Base-by-base conservation (phyloP, 1,140 invertebrate genomes). In the Lepidurus couesii region DNA sequence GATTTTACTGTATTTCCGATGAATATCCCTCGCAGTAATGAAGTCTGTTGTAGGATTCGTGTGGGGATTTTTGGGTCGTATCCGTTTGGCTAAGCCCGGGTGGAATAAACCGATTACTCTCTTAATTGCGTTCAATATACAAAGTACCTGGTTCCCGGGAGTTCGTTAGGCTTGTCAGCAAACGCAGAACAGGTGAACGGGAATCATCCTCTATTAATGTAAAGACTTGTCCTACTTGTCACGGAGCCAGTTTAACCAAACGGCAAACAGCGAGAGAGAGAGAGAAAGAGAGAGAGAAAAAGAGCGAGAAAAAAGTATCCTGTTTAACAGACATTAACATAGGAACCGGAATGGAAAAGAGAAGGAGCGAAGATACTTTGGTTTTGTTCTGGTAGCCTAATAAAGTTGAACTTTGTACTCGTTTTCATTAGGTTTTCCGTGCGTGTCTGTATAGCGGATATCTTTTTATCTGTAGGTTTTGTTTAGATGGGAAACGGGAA, bases 221-320 rank as follows among this genome's bases (percentile, higher is more conserved):
- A 65, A 21, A 7, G 13, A 2, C 9, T 65, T 65, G 53, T 65
- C 53, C 53, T 65, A 65, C 53, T 65, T 65, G 53, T 65, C 53
- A 65, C n/a, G 13, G 16, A 1, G 53, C 53, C 53, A 65, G n/a
- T 65, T 65, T 65, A 13, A 5, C 16, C 53, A 65, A 65, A 76
- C 42, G 75, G 42, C 24, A 24, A 34, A 10, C 21, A 11, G 4
- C 0, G 24, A 13, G 44, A 13, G 75, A 42, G n/a, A 76, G 44
- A 16, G 75, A 76, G 26, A 43, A 8, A 74, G 6, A 76, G 26
- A 43, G 10, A 74, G 6, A 21, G 1, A 24, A 7, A 7, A 5
- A 73, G 53, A 73, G 53, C n/a, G n/a, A 73, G 26, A 75, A 75
- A 75, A 75, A 75, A 26, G 42, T 16, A 75, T 42, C 74, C 42